Conservation (phyloP, 2,113 vertebrate genomes). For the Nansenia antarctica region DNA sequence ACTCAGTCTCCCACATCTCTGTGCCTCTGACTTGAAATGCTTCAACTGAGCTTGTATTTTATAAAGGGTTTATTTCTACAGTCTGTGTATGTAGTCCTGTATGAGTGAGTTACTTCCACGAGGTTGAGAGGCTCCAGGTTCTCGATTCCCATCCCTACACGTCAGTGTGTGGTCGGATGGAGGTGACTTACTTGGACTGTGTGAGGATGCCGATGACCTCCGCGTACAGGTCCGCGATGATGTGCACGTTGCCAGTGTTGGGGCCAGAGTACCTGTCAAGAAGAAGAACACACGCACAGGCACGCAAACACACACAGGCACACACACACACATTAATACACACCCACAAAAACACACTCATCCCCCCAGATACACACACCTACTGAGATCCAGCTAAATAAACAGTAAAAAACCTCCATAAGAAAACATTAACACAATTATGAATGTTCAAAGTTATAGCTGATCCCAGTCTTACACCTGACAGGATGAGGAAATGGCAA, state of each 20-base stretch:
- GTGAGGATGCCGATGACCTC: constrained; percentile 98
- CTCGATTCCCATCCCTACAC: too few species aligned
- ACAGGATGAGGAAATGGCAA: background rate
- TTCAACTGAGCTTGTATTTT: too few species aligned
- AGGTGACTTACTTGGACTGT: constrained; percentile 87
- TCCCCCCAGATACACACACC: background rate
- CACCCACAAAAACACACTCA: constrained; percentile 57
- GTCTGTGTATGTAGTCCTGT: too few species aligned
- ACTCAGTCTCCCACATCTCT: constrained; percentile 17
- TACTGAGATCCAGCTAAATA: background rate
- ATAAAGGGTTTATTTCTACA: background rate
- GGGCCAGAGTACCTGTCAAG: constrained; percentile 91
- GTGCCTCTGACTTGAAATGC: too few species aligned
- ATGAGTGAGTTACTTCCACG: background rate
- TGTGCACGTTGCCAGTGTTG: constrained; percentile 98
- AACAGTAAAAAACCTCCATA: background rate
- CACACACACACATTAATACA: constrained; percentile 2
- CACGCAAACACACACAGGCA: constrained; percentile 59
- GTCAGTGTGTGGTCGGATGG: too few species aligned
- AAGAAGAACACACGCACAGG: background rate
- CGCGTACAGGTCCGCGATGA: constrained; percentile 97
- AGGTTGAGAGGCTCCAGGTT: background rate
- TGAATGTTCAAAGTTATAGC: background rate
- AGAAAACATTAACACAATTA: background rate
- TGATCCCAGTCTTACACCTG: background rate